phyloP scores from a whole-genome alignment of 1,140 invertebrate species.

The Leptopilina boulardi region DNA sequence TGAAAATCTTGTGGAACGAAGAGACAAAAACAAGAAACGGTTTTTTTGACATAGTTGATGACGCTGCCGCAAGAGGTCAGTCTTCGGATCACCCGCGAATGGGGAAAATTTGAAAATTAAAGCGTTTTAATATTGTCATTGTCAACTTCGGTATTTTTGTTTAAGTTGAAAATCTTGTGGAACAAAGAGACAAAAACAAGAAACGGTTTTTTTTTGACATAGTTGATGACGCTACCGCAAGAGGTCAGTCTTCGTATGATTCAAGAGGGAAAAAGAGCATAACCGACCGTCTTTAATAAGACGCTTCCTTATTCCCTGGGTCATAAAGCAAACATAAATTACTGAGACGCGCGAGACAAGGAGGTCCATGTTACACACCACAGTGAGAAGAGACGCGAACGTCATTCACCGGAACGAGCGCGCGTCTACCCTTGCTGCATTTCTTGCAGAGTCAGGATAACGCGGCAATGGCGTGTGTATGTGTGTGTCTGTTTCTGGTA shows the following conservation, averaged over 20 bases:
- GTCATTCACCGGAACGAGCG: background rate
- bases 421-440: background rate
- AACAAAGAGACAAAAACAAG: background rate
- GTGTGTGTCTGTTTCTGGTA: background rate
- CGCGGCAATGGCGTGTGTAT: constrained; percentile 14
- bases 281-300: constrained; percentile 19
- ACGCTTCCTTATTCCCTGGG: constrained; percentile 26
- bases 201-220: constrained; percentile 10
- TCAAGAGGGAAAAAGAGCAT: background rate
- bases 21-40: too few relatives aligned
- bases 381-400: background rate
- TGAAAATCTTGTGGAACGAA: too few relatives aligned
- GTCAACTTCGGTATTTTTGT: too few relatives aligned
- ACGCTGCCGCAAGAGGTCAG: constrained; percentile 24
- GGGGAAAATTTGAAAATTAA: too few relatives aligned
- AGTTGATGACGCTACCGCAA: constrained; percentile 15
- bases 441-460: constrained; percentile 17
- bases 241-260: constrained; percentile 10
- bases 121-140: too few relatives aligned
- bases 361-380: background rate
- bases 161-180: too few relatives aligned
- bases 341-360: constrained; percentile 15
- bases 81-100: background rate
- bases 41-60: too few relatives aligned
- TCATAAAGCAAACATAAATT: constrained; percentile 30